A percentile compares a stretch with the other conserved stretches of the same genome.
Evolutionary conservation across 2,113 vertebrate genomes (phyloP).

Genomic region (Notarius lentiginosus): DNA sequence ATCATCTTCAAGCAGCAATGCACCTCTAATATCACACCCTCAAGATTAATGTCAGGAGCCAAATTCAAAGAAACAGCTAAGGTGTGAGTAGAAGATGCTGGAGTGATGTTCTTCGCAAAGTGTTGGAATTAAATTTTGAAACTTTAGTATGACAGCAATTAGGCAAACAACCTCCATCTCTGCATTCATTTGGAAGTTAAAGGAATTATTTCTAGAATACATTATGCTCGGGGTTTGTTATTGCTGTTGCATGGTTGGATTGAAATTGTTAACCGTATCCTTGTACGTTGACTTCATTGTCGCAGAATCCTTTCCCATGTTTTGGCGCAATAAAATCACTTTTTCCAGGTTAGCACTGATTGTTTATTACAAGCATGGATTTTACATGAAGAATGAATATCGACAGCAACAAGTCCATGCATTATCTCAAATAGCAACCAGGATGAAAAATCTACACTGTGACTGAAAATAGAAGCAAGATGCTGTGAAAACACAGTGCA

Average conservation of each 20-base stretch:
- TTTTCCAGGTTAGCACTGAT: background rate
- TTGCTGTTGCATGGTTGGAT: background rate
- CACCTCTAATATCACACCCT: background rate
- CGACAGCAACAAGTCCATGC: background rate
- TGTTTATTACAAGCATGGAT: background rate
- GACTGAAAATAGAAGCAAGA: background rate
- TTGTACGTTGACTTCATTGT: background rate
- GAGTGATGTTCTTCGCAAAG: slow-evolving; percentile 25
- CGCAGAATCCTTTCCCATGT: background rate
- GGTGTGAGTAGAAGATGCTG: slow-evolving; percentile 21
- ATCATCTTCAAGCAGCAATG: background rate
- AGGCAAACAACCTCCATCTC: slow-evolving; percentile 11
- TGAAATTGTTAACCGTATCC: background rate
- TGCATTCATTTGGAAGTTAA: background rate
- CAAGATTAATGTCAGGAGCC: slow-evolving; percentile 3
- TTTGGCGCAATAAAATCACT: background rate
- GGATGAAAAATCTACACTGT: too few relatives aligned
- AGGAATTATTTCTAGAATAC: background rate
- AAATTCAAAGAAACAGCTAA: slow-evolving; percentile 35
- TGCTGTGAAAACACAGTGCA: background rate
- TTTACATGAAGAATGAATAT: background rate
- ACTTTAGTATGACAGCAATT: background rate
- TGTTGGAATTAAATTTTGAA: slow-evolving; percentile 30
- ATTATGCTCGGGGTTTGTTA: background rate
- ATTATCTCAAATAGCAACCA: background rate